Evolutionary conservation across 2,797 vertebrate species (phyloP).

Genomic region (Serranus cabrilla): DNA sequence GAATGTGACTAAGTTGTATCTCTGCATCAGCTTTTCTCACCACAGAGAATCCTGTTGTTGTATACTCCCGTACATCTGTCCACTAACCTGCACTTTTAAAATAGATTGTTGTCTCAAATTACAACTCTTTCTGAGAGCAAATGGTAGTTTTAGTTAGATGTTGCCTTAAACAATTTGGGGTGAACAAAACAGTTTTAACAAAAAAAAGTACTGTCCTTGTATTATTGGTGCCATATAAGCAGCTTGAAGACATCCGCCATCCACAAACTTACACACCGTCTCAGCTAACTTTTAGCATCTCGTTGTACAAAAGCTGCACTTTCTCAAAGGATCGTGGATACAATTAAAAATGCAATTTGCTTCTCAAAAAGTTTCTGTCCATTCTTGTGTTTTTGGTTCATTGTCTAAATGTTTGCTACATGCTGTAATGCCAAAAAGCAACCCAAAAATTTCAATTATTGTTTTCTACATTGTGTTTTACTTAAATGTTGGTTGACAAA

Average conservation of each 20-base stretch:
- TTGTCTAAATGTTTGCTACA: constrained; percentile 10
- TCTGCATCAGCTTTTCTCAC: constrained; percentile 33
- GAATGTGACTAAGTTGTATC: constrained; percentile 26
- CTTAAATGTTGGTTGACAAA: constrained; percentile 25
- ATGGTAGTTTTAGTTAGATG: neutral
- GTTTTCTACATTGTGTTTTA: neutral
- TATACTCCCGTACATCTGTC: constrained; percentile 7
- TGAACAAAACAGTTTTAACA: neutral
- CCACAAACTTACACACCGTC: no score
- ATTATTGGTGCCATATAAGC: no score
- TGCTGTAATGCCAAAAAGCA: neutral
- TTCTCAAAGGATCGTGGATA: constrained; percentile 12
- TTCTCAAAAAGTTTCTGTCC: neutral
- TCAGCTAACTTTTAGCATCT: neutral
- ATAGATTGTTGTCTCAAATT: constrained; percentile 1
- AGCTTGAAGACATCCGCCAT: neutral
- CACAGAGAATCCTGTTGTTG: constrained; percentile 19
- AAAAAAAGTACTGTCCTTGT: neutral
- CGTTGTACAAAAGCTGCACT: neutral
- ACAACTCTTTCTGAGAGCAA: constrained; percentile 1
- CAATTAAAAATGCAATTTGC: neutral
- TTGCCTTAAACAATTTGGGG: neutral
- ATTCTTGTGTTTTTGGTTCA: neutral
- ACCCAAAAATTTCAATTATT: neutral
- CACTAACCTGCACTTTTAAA: constrained; percentile 7